Conservation (phyloP, 2,797 vertebrate genomes). For the Pseudochromis fuscus region DNA sequence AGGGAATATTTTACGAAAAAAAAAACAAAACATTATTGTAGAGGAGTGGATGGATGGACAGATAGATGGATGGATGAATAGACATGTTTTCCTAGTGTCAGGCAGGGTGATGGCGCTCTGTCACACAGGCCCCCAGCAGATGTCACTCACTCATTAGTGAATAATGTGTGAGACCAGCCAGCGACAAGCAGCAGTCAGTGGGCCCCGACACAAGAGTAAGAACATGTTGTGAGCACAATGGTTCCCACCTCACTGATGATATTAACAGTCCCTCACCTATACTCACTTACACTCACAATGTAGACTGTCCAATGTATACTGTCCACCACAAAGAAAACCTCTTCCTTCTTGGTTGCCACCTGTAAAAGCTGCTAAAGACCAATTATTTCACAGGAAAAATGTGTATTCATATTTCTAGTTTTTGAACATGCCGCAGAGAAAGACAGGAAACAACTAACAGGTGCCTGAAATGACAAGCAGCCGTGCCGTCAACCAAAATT, state of each 20-base stretch:
- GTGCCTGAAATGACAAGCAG: conserved; percentile 42
- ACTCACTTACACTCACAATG: neutral
- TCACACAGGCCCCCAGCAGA: conserved; percentile 82
- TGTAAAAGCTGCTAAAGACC: neutral
- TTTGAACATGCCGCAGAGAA: conserved; percentile 13
- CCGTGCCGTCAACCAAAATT: conserved; percentile 31
- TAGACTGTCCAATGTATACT: too few species aligned
- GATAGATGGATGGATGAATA: conserved; percentile 27
- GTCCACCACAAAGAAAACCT: too few species aligned
- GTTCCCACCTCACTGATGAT: conserved; percentile 19
- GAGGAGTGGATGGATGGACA: conserved; percentile 16
- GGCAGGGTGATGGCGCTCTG: conserved; percentile 62
- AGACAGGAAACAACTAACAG: conserved; percentile 40
- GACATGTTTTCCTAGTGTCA: conserved; percentile 46
- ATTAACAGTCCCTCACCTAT: neutral
- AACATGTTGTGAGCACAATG: conserved; percentile 16
- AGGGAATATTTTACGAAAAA: neutral
- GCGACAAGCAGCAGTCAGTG: conserved; percentile 30
- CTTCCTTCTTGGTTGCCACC: neutral
- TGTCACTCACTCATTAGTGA: conserved; percentile 87
- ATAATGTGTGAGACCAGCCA: conserved; percentile 58
- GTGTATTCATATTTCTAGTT: conserved; percentile 3
- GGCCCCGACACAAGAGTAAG: conserved; percentile 22
- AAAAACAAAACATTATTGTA: conserved; percentile 4
- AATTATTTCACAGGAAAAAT: neutral